phyloP scores from a whole-genome alignment of 2,797 vertebrate species.

The Pseudochirops cupreus region DNA sequence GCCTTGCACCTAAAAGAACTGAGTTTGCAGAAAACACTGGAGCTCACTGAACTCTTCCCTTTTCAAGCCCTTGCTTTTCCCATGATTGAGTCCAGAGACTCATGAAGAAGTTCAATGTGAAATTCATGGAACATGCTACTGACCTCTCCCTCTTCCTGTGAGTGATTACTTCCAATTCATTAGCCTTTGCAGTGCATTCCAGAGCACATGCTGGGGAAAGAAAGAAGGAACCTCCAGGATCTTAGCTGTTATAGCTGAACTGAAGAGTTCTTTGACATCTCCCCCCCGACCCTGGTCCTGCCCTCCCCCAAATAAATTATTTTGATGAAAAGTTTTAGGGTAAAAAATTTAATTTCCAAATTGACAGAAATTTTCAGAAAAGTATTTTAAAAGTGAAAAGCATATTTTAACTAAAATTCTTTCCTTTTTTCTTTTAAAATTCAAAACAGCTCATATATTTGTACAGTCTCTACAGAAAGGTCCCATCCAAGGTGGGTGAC shows the following conservation, averaged over 20 bases:
- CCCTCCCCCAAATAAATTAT: not conserved
- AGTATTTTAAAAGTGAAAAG: not conserved
- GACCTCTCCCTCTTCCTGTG: not conserved
- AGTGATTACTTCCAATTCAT: not conserved
- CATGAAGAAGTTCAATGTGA: not conserved
- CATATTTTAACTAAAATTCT: not conserved
- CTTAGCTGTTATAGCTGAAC: not conserved
- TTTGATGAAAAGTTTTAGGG: not conserved
- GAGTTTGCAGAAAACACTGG: not conserved
- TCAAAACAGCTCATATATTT: not conserved
- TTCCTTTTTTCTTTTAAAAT: not conserved
- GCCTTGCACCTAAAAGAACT: not conserved
- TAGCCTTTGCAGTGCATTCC: not conserved
- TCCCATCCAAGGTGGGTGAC: not conserved
- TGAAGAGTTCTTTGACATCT: not conserved
- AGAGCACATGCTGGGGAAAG: not conserved
- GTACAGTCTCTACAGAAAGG: not conserved
- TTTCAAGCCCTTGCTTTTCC: slow-evolving; percentile 53
- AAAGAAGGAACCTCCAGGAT: not conserved
- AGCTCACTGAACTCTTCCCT: not conserved
- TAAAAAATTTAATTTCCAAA: not conserved
- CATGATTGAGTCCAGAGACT: slow-evolving; percentile 29
- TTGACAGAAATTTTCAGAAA: not conserved
- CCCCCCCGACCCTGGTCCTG: not conserved
- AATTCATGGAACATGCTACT: slow-evolving; percentile 41